Conservation (phyloP, 2,797 vertebrate genomes). For the Eidolon dupreanum region DNA sequence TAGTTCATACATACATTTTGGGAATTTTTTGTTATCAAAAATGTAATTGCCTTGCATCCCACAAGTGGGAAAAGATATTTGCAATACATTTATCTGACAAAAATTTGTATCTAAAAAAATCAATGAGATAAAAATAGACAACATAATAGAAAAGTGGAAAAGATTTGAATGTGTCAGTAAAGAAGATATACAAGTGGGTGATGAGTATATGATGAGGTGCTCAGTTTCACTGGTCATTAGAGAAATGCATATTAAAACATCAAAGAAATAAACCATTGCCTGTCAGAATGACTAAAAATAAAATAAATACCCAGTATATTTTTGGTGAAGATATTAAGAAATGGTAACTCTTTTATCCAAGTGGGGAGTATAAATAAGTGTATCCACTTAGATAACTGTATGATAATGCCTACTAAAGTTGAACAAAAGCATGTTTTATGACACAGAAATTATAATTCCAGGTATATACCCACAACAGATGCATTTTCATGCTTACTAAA, state of each 20-base stretch:
- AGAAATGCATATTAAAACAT: background rate
- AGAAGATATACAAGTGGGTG: background rate
- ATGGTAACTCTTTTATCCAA: background rate
- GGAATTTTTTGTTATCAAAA: slow-evolving; percentile 26
- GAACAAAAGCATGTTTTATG: background rate
- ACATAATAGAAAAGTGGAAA: background rate
- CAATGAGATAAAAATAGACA: slow-evolving; percentile 9
- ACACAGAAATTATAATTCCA: background rate
- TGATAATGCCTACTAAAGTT: background rate
- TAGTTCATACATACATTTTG: background rate
- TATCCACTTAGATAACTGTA: background rate
- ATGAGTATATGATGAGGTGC: background rate
- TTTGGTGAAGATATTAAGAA: slow-evolving; percentile 22
- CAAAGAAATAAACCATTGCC: background rate
- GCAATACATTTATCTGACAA: background rate
- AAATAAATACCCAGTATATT: background rate
- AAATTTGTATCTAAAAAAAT: background rate
- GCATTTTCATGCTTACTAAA: background rate
- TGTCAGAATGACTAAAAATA: slow-evolving; percentile 1
- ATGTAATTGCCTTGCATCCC: background rate
- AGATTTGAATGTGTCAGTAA: background rate
- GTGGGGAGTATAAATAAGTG: background rate
- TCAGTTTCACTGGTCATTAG: background rate
- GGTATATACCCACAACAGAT: background rate
- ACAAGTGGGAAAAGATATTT: background rate